A percentile compares a stretch with the other conserved stretches of the same genome.
Evolutionary conservation across 2,113 vertebrate genomes (phyloP).

Genomic region (Dasyurus viverrinus): DNA sequence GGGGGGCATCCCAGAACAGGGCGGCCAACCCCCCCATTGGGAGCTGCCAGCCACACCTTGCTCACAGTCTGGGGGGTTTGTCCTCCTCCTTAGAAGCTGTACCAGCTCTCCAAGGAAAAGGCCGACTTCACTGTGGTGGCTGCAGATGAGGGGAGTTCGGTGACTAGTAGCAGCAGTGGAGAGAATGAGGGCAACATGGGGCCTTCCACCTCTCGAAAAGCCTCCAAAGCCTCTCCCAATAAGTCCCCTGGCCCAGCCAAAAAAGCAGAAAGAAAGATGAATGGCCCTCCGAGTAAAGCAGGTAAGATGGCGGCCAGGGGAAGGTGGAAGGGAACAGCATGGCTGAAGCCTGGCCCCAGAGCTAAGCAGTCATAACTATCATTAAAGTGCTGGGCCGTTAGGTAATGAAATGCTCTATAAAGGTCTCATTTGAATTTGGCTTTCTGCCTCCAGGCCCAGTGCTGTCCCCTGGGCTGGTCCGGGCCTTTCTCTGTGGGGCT

Average conservation of each 20-base stretch:
- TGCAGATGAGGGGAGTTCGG: conserved; percentile 89
- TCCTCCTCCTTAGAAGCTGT: conserved; percentile 89
- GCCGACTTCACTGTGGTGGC: conserved; percentile 88
- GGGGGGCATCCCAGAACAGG: not conserved
- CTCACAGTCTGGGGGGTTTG: not conserved
- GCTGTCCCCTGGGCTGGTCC: not conserved
- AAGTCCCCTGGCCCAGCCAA: conserved; percentile 13
- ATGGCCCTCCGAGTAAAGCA: conserved; percentile 7
- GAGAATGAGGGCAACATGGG: conserved; percentile 89
- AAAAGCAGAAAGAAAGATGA: conserved; percentile 42
- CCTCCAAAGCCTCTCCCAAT: not conserved
- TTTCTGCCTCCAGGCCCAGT: no score
- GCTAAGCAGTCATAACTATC: not conserved
- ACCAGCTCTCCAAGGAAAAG: conserved; percentile 94
- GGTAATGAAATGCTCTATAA: not conserved
- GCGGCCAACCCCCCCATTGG: not conserved
- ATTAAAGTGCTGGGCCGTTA: not conserved
- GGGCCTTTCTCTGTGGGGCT: not conserved
- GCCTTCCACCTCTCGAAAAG: conserved; percentile 78
- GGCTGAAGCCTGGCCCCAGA: not conserved
- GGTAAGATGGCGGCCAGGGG: conserved; percentile 16
- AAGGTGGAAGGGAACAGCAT: not conserved
- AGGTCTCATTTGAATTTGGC: no score
- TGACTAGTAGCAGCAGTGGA: conserved; percentile 85
- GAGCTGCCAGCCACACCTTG: not conserved